These are phyloP conservation scores for Hemithea aestivaria DNA, from an alignment of 2,888 invertebrate species.

Conservation along the genomic window DNA sequence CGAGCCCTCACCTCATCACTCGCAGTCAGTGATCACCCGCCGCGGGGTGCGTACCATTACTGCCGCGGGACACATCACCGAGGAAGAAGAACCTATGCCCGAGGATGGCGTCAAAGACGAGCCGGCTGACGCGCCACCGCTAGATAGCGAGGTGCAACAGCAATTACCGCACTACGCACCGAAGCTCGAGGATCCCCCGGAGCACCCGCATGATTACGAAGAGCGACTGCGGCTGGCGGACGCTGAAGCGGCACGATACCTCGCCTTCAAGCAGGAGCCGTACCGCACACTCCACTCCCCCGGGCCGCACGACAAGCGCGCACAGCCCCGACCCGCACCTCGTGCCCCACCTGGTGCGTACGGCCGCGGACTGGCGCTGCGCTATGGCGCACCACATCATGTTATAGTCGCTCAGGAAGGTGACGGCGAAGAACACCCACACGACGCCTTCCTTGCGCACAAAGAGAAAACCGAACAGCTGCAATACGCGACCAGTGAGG, in stretches of 20 bases:
- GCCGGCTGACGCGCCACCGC: constrained; percentile 45
- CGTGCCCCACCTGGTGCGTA: constrained; percentile 32
- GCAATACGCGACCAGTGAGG: constrained; percentile 40
- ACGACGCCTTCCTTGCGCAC: constrained; percentile 52
- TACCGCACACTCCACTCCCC: constrained; percentile 51
- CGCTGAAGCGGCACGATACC: constrained; percentile 61
- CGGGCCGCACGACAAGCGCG: constrained; percentile 31
- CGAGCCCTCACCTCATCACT: constrained; percentile 45
- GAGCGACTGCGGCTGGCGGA: constrained; percentile 57
- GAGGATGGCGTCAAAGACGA: constrained; percentile 67
- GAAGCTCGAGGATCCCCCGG: constrained; percentile 42
- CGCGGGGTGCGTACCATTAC: constrained; percentile 80
- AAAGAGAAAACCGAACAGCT: constrained; percentile 53
- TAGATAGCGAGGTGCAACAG: constrained; percentile 20
- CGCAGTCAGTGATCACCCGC: constrained; percentile 78
- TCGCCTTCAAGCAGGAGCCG: constrained; percentile 63
- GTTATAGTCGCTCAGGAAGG: constrained; percentile 57
- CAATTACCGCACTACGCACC: constrained; percentile 41
- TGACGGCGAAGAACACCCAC: constrained; percentile 45
- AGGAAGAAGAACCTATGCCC: constrained; percentile 38
- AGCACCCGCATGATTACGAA: constrained; percentile 53
- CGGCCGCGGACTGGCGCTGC: constrained; percentile 49
- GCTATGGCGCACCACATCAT: constrained; percentile 59
- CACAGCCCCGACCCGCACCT: constrained; percentile 15
- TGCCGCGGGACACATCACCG: constrained; percentile 79